These are phyloP conservation scores for Hydraecia micacea DNA, from an alignment of 2,888 invertebrate genomes.

Conservation along the genomic window DNA sequence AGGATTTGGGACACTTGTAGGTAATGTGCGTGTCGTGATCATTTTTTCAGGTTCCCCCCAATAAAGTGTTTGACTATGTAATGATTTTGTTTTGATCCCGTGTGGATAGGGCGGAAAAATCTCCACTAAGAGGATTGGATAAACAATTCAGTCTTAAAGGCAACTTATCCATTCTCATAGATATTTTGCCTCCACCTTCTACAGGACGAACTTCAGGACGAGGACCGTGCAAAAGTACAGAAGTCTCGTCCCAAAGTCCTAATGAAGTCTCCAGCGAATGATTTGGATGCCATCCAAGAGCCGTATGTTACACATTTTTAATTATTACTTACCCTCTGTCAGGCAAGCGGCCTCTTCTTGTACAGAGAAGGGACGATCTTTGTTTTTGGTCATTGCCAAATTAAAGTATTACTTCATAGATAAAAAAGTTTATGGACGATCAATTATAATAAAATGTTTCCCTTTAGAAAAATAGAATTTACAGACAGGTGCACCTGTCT, in stretches of 20 bases:
- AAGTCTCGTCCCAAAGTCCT: conserved; percentile 43
- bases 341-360: not conserved
- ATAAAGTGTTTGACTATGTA: not conserved
- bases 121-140: not conserved
- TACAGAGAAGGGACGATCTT: not conserved
- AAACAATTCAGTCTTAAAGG: not conserved
- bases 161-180: not conserved
- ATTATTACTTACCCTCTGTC: not conserved
- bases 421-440: not conserved
- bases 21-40: not conserved
- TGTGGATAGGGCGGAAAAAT: not conserved
- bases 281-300: conserved; percentile 37
- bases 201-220: conserved; percentile 23
- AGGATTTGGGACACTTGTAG: too few relatives aligned
- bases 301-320: conserved; percentile 38
- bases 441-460: not conserved
- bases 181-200: not conserved
- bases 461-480: not conserved
- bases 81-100: not conserved
- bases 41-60: not conserved
- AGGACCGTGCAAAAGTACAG: conserved; percentile 25
- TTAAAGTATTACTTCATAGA: not conserved
- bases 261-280: conserved; percentile 19
- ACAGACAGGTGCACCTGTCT: not conserved
- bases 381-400: not conserved